Conservation (phyloP, 1,140 invertebrate species). For the Drosophila saltans region DNA sequence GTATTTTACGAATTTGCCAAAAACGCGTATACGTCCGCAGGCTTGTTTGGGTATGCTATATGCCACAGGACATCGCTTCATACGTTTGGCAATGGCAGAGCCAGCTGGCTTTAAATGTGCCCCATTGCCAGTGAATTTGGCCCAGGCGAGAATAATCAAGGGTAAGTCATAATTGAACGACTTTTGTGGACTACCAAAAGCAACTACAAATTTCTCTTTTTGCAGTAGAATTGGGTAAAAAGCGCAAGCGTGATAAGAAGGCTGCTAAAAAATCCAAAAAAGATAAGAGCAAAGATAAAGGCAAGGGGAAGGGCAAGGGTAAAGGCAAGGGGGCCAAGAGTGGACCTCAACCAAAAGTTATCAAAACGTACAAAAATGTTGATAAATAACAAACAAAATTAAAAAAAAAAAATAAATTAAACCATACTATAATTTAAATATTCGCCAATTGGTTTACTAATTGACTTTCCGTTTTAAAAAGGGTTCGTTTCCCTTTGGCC, state of each 20-base stretch:
- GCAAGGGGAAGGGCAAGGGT: neutral
- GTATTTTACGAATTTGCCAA: conserved; percentile 55
- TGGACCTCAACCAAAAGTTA: conserved; percentile 27
- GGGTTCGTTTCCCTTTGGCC: neutral
- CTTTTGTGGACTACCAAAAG: neutral
- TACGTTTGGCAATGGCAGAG: conserved; percentile 42
- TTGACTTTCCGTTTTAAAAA: neutral
- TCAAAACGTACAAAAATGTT: conserved; percentile 31
- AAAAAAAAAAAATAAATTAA: neutral
- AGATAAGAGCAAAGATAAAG: conserved; percentile 13
- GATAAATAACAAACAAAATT: conserved; percentile 17
- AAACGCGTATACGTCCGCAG: conserved; percentile 55
- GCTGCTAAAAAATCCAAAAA: conserved; percentile 25
- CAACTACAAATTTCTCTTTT: neutral
- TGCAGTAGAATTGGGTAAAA: conserved; percentile 18
- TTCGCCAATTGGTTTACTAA: neutral
- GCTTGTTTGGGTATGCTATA: conserved; percentile 70
- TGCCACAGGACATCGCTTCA: conserved; percentile 59
- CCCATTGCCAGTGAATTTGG: conserved; percentile 61
- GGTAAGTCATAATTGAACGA: conserved; percentile 23
- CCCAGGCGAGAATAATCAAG: conserved; percentile 36
- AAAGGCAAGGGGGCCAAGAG: conserved; percentile 14
- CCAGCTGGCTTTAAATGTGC: conserved; percentile 66
- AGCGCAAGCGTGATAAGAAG: conserved; percentile 16
- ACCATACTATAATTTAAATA: neutral